Base-by-base conservation (phyloP, 2,797 vertebrate genomes). In the Rhynchonycteris naso region DNA sequence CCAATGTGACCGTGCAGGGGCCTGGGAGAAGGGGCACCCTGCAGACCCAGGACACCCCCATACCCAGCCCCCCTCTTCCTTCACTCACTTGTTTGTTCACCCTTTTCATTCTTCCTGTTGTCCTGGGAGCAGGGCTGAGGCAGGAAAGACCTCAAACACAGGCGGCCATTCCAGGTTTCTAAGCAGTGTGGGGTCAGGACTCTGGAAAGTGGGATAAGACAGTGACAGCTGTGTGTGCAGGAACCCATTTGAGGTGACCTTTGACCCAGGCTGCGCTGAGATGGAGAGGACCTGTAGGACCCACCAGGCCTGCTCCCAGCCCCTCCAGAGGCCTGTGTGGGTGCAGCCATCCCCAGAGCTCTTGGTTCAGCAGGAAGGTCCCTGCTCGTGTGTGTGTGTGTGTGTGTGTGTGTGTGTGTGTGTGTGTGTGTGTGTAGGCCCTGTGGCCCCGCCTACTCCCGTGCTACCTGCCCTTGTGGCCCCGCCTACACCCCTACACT, bases 401-500 rank as follows among this genome's bases (percentile, higher is more conserved):
- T n/a, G n/a, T n/a, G n/a, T n/a, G n/a, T n/a, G n/a, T n/a, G n/a
- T n/a, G n/a, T n/a, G n/a, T n/a, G n/a, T n/a, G n/a, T n/a, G n/a
- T n/a, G n/a, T n/a, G n/a, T n/a, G n/a, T n/a, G n/a, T n/a, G 43
- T 43, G 43, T 43, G 43, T 43, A 7, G 43, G 43, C 43, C 43
- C 43, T 43, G 43, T 43, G 43, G 43, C 43, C 43, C 43, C 43
- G 43, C 3, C n/a, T n/a, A n/a, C n/a, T n/a, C 11, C 14, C 74
- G 8, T 8, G 13, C 35, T 1, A n/a, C n/a, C n/a, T n/a, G n/a
- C 35, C 15, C 0, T 7, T 43, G 43, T 0, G 50, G 13, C 28
- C n/a, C 21, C 15, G 1, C 30, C 50, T 35, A 28, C 18, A 5
- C 15, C 1, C 0, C 26, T 24, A 19, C 19, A 0, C n/a, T n/a